These are phyloP conservation scores for Glossophaga mutica DNA, from an alignment of 2,797 vertebrate species.

Conservation along the genomic window DNA sequence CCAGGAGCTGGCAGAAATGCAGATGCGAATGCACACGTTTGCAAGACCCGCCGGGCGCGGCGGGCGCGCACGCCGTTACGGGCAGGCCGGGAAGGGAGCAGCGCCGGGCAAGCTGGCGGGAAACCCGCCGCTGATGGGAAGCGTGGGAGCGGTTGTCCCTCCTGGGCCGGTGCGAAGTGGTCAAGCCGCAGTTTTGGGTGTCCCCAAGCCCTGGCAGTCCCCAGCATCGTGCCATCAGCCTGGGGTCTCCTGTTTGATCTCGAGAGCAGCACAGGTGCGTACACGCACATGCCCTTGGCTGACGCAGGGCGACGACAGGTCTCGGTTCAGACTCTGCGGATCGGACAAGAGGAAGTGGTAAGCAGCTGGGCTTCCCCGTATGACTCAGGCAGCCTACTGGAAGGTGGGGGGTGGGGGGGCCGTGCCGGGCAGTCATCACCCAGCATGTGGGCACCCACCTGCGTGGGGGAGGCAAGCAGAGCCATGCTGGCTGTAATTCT, in stretches of 20 bases:
- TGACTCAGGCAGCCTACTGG: neutral
- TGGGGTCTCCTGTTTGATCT: neutral
- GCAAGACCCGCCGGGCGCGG: neutral
- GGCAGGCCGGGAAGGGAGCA: neutral
- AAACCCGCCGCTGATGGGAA: neutral
- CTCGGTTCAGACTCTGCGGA: neutral
- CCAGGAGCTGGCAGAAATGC: neutral
- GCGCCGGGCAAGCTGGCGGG: rapidly evolving
- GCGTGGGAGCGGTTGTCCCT: neutral
- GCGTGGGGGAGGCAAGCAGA: rapidly evolving
- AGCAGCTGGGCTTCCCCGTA: neutral
- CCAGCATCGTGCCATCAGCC: neutral
- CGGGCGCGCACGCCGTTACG: neutral
- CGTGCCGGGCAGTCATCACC: rapidly evolving
- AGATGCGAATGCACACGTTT: neutral
- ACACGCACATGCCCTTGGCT: neutral
- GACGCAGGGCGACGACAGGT: neutral
- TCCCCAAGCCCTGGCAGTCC: neutral
- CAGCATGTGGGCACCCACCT: neutral
- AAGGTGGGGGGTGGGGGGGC: neutral
- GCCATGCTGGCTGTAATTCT: neutral
- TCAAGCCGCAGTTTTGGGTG: neutral
- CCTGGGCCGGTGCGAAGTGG: rapidly evolving
- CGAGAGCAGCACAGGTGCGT: neutral
- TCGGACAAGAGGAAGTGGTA: slow-evolving; percentile 14